These are phyloP conservation scores for Eupithecia dodoneata DNA, from an alignment of 2,888 invertebrate genomes.

Conservation along the genomic window DNA sequence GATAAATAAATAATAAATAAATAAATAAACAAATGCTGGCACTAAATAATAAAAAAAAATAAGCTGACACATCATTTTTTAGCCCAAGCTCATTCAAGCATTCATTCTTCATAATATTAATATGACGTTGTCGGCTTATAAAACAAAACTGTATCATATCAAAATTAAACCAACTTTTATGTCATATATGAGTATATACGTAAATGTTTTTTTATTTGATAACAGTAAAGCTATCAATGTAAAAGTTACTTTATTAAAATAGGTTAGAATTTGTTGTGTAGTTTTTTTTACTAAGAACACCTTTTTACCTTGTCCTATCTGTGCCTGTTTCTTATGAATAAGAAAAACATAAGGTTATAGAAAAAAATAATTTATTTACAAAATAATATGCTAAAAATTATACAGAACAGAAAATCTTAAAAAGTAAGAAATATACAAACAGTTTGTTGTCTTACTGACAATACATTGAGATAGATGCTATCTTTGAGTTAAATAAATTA, in stretches of 20 bases:
- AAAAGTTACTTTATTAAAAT: background rate
- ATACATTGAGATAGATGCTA: conserved; percentile 46
- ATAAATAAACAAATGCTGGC: too few relatives aligned
- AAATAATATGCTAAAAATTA: conserved; percentile 16
- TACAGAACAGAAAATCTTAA: conserved; percentile 15
- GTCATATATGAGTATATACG: background rate
- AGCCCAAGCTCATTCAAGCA: too few relatives aligned
- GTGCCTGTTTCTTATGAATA: background rate
- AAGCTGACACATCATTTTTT: too few relatives aligned
- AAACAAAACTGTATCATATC: background rate
- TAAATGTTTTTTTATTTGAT: background rate
- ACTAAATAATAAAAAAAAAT: too few relatives aligned
- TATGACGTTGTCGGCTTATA: too few relatives aligned
- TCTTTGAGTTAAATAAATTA: conserved; percentile 32
- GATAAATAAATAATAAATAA: too few relatives aligned
- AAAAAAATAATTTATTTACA: conserved; percentile 35
- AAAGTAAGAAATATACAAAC: conserved; percentile 1
- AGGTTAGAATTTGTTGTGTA: background rate
- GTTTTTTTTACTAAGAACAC: background rate
- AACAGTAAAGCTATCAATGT: background rate
- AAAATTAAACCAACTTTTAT: background rate
- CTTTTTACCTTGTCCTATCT: background rate
- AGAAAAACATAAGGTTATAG: conserved; percentile 5
- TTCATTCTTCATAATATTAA: too few relatives aligned
- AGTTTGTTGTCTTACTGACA: conserved; percentile 37